Conservation (phyloP, 2,888 invertebrate genomes). For the Tipula helvola region DNA sequence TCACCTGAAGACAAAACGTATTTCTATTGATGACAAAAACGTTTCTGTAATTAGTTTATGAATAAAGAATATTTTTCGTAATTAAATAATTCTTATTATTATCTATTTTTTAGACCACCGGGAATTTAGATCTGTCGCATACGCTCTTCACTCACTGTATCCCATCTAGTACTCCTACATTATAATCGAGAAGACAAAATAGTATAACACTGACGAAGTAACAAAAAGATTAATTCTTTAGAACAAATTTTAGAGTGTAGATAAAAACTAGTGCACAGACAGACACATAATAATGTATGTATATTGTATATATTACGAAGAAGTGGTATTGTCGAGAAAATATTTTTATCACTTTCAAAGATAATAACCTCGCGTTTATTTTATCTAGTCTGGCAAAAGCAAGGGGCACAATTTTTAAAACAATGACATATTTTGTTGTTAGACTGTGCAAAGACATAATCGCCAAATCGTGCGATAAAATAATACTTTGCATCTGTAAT, state of each 20-base stretch:
- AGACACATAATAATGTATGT: not conserved
- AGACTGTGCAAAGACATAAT: not conserved
- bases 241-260: not conserved
- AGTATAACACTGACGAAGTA: not conserved
- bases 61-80: not conserved
- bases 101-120: not conserved
- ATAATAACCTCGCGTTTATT: not conserved
- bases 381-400: not conserved
- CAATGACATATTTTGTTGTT: not conserved
- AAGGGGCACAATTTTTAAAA: not conserved
- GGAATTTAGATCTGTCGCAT: not conserved
- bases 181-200: not conserved
- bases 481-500: not conserved
- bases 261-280: not conserved
- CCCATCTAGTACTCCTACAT: not conserved
- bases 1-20: not conserved
- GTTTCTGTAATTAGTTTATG: not conserved
- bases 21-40: not conserved
- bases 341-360: not conserved
- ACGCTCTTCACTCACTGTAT: not conserved
- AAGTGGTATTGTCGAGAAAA: not conserved
- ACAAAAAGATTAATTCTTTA: not conserved
- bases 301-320: not conserved
- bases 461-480: not conserved
- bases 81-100: too few species aligned